Percentiles rank a stretch among this genome's conserved stretches.
These are phyloP conservation scores for Araneus ventricosus DNA, from an alignment of 1,140 invertebrate genomes.

Conservation along the genomic window DNA sequence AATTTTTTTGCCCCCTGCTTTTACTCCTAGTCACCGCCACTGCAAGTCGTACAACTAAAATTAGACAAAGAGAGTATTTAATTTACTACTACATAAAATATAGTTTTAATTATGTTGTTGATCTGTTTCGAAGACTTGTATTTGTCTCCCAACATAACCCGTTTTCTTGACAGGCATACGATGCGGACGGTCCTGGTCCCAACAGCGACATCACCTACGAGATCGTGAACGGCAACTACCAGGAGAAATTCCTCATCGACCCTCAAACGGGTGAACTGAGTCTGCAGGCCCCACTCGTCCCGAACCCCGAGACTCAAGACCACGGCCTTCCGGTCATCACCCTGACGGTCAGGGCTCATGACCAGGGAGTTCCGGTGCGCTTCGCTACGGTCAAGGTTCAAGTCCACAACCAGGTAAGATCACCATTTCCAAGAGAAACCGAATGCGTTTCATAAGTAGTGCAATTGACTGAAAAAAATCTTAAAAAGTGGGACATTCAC, in stretches of 20 bases:
- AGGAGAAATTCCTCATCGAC: constrained; percentile 85
- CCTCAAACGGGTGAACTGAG: constrained; percentile 77
- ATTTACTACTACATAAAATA: too few relatives aligned
- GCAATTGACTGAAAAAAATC: too few relatives aligned
- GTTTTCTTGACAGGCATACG: constrained; percentile 88
- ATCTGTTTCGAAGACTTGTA: too few relatives aligned
- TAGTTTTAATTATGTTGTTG: too few relatives aligned
- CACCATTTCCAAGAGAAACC: too few relatives aligned
- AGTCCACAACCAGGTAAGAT: constrained; percentile 76
- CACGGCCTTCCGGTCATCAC: constrained; percentile 73
- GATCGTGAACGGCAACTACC: constrained; percentile 88
- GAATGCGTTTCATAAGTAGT: too few relatives aligned
- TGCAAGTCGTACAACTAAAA: too few relatives aligned
- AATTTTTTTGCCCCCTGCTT: too few relatives aligned
- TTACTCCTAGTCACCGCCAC: too few relatives aligned
- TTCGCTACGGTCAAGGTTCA: constrained; percentile 75
- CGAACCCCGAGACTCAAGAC: constrained; percentile 52
- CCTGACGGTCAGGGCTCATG: constrained; percentile 77
- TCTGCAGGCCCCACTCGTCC: constrained; percentile 68
- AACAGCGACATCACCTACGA: constrained; percentile 93
- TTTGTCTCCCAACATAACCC: too few relatives aligned
- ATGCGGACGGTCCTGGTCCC: constrained; percentile 90
- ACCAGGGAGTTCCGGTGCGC: constrained; percentile 77
- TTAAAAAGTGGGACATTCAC: too few relatives aligned
- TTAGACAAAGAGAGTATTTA: too few relatives aligned